Evolutionary conservation across 1,140 invertebrate genomes (phyloP), one percentile per base, ranked within the genome.

Genomic region (Melanaphis sacchari): DNA sequence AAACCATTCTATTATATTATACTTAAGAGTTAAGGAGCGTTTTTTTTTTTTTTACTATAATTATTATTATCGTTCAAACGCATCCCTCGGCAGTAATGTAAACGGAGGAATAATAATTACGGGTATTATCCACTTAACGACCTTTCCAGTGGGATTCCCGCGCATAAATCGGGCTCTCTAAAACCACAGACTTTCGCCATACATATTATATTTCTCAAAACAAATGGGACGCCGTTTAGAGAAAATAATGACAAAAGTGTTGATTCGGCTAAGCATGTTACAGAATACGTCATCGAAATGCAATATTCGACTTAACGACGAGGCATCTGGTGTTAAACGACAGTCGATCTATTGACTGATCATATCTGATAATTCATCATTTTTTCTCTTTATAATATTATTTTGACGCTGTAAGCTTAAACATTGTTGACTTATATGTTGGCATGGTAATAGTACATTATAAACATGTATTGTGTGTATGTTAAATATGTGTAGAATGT

Each of bases 41-140:
- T 41, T 40, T 40, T 26, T 40, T 85, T 41, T 59, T 66, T 66
- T 49, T 49, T 49, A 49, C 18, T 66, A 66, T 66, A 66, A 66
- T 66, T 66, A 66, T 66, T 66, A 66, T 81, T 81, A 81, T 81
- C 36, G 21, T 87, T 87, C 31, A 87, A 87, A 87, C 43, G 5
- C 26, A n/a, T n/a, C 40, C 31, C 84, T 24, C 84, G 36, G 40
- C 26, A 21, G 31, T n/a, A 46, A 66, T 31, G 31, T 87, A 46
- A 87, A 87, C 41, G 41, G 41, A n/a, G 31, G 6, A 24, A 31
- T 87, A 87, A 87, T 87, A 87, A 87, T 87, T 87, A 46, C 84
- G 84, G 84, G 43, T 87, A 46, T 87, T 43, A 87, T 46, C 84
- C 84, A 87, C 84, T 87, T 87, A 87, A 87, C 84, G 9, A 7